Evolutionary conservation across 2,113 vertebrate species (phyloP).

Genomic region (Saccopteryx leptura): DNA sequence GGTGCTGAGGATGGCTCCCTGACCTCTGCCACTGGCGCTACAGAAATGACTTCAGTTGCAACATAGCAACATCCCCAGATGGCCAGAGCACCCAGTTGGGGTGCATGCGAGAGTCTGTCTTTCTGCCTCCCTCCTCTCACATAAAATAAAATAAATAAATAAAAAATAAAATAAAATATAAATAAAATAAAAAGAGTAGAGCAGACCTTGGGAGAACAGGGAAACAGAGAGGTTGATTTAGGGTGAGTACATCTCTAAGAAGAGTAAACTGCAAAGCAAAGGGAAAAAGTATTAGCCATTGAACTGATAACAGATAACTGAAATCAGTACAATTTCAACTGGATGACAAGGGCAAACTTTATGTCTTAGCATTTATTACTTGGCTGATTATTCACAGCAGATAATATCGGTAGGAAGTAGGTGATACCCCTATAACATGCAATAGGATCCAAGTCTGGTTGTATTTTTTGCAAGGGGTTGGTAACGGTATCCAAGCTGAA

Average conservation of each 20-base stretch:
- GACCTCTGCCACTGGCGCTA: no score
- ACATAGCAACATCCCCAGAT: no score
- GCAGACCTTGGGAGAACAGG: not conserved
- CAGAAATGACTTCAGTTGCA: no score
- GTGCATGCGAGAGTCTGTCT: no score
- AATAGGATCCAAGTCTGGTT: not conserved
- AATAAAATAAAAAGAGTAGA: not conserved
- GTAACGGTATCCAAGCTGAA: not conserved
- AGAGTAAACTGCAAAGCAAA: slow-evolving; percentile 39
- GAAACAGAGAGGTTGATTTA: slow-evolving; percentile 15
- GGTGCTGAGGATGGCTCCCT: no score
- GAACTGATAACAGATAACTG: not conserved
- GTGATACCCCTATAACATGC: not conserved
- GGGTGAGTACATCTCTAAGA: not conserved
- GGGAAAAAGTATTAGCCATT: not conserved
- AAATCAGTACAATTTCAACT: slow-evolving; percentile 1
- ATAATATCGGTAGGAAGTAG: not conserved
- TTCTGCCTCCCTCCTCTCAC: no score
- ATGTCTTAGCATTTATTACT: not conserved
- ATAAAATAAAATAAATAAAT: no score
- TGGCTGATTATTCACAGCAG: not conserved
- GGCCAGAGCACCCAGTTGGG: no score
- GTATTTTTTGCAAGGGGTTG: slow-evolving; percentile 22
- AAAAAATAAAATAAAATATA: no score
- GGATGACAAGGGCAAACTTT: not conserved